Conservation (phyloP, 1,140 invertebrate genomes). For the Caerostris darwini region DNA sequence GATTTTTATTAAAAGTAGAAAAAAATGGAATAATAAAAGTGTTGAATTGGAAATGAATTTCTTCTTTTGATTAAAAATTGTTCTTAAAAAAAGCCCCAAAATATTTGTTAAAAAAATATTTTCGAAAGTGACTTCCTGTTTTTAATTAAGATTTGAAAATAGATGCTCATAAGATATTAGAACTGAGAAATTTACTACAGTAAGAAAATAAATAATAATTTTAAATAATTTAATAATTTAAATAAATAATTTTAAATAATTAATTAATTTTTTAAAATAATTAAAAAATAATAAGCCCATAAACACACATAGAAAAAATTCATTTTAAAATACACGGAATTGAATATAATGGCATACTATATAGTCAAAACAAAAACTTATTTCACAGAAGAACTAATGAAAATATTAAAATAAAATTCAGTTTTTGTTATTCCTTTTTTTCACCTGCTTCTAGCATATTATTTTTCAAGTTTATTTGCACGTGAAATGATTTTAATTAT, state of each 20-base stretch:
- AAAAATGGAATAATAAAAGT: not conserved
- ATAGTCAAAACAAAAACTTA: not conserved
- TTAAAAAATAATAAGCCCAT: no score
- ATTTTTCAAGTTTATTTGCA: not conserved
- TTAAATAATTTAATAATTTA: no score
- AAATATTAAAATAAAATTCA: conserved; percentile 25
- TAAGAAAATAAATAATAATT: no score
- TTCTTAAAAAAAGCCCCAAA: not conserved
- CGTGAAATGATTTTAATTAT: conserved; percentile 18
- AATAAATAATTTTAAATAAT: no score
- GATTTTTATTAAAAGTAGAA: not conserved
- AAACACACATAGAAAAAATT: no score
- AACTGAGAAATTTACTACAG: no score
- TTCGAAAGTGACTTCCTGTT: not conserved
- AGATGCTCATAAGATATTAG: no score
- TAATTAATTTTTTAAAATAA: no score
- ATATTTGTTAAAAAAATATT: not conserved
- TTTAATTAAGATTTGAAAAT: not conserved
- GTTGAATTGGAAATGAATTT: not conserved
- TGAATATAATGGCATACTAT: not conserved
- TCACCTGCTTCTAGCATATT: not conserved
- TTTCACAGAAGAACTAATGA: not conserved
- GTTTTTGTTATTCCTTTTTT: no score
- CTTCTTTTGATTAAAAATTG: not conserved
- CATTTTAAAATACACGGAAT: not conserved